phyloP scores from a whole-genome alignment of 1,140 invertebrate species.

The Hycleus cichorii region DNA sequence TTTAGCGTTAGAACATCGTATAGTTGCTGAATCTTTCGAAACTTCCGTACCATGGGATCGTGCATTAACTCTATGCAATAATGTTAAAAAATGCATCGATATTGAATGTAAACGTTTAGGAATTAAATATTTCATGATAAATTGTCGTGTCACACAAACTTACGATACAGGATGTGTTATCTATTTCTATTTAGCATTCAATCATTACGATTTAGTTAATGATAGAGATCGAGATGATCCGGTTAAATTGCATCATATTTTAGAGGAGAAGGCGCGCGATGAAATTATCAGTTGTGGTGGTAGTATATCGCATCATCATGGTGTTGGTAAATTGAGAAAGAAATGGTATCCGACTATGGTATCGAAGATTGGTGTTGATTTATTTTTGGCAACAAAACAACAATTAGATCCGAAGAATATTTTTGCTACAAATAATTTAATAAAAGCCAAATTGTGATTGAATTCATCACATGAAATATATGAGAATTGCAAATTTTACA shows the following conservation, averaged over 20 bases:
- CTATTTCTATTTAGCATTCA: slow-evolving; percentile 97
- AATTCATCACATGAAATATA: no score
- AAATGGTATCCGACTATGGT: slow-evolving; percentile 74
- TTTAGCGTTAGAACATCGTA: slow-evolving; percentile 77
- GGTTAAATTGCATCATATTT: slow-evolving; percentile 73
- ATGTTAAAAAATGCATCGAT: slow-evolving; percentile 78
- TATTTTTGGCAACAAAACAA: slow-evolving; percentile 74
- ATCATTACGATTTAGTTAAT: slow-evolving; percentile 51
- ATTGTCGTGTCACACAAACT: slow-evolving; percentile 88
- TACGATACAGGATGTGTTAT: slow-evolving; percentile 96
- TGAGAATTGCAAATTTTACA: no score
- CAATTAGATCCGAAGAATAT: slow-evolving; percentile 91
- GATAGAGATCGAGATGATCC: slow-evolving; percentile 50
- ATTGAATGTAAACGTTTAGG: slow-evolving; percentile 62
- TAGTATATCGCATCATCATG: slow-evolving; percentile 94
- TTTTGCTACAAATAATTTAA: slow-evolving; percentile 81
- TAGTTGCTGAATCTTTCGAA: slow-evolving; percentile 96
- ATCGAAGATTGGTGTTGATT: slow-evolving; percentile 62
- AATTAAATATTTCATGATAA: slow-evolving; percentile 61
- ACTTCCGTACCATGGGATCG: slow-evolving; percentile 96
- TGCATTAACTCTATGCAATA: slow-evolving; percentile 72
- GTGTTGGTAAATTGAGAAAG: slow-evolving; percentile 87
- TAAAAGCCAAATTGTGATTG: slow-evolving; percentile 29
- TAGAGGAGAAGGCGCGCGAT: slow-evolving; percentile 77
- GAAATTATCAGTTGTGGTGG: slow-evolving; percentile 89